Evolutionary conservation across 2,888 invertebrate genomes (phyloP).

Genomic region (Pandemis heparana): DNA sequence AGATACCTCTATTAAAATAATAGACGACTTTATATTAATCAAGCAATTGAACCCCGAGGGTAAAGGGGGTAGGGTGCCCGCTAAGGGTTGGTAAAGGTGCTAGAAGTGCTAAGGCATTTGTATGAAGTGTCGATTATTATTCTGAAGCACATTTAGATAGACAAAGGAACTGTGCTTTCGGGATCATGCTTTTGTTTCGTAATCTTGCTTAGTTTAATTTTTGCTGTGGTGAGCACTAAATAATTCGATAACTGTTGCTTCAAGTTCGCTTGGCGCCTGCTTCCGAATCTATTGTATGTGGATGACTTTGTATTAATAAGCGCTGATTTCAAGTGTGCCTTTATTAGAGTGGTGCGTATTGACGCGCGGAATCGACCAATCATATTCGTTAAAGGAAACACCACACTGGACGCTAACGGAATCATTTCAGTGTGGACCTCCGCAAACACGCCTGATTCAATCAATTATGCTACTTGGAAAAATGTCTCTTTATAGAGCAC

Average conservation of each 20-base stretch:
- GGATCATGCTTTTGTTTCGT: neutral
- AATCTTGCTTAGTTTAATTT: neutral
- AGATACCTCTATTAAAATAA: slow-evolving; percentile 66
- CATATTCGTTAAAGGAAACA: too few species aligned
- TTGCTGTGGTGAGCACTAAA: neutral
- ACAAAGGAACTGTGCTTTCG: neutral
- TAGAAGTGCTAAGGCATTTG: slow-evolving; percentile 14
- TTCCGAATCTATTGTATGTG: too few species aligned
- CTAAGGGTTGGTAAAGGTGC: slow-evolving; percentile 14
- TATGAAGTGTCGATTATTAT: slow-evolving; percentile 21
- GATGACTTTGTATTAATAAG: too few species aligned
- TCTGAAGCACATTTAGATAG: neutral
- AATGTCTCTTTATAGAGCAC: too few species aligned
- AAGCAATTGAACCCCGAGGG: slow-evolving; percentile 57
- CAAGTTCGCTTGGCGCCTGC: neutral
- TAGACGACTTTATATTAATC: slow-evolving; percentile 68
- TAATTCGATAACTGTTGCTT: neutral
- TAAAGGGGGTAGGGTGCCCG: slow-evolving; percentile 43
- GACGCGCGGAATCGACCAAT: too few species aligned
- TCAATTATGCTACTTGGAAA: too few species aligned
- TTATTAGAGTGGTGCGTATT: too few species aligned
- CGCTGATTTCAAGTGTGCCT: too few species aligned
- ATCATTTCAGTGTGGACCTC: too few species aligned
- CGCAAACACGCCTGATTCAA: too few species aligned
- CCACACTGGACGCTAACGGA: too few species aligned